Base-by-base conservation (phyloP, 2,888 invertebrate genomes). In the Folsomia manolachei region DNA sequence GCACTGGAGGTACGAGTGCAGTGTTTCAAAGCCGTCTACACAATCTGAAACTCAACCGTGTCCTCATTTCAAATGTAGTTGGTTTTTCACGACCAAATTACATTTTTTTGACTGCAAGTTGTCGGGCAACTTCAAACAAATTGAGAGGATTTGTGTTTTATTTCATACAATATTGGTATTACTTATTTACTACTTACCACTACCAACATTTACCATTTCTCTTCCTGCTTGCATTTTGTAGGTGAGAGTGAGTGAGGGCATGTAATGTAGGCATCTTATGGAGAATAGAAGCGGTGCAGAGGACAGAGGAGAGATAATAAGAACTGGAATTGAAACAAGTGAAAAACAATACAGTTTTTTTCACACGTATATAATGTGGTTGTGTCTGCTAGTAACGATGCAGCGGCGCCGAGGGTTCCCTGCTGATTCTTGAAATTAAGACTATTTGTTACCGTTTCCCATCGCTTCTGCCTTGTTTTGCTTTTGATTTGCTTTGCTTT, bases 381-480 rank as follows among this genome's bases (percentile, higher is more conserved):
- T 78, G 79, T 79, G 79, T 81, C 79, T 79, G 79, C 77, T 79
- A 77, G 80, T 75, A 78, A 79, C 78, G 78, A 79, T 78, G 78
- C 69, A 72, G 76, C 79, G 81, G 81, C 81, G 81, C 81, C 81
- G 79, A 77, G 21, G 56, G 77, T 75, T 74, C 81, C 81, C 81
- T 78, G 81, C 81, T 81, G 81, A 77, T 81, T 81, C 76, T 75
- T 74, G 77, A 81, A 80, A 81, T 81, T 81, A 81, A 79, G 79
- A 80, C 81, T 81, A 81, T 81, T 81, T 81, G 81, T 81, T 81
- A 81, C 81, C 78, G 74, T 77, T 74, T 74, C 77, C 76, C 72
- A 71, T 74, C 74, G 27, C 74, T 74, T 71, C 71, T 78, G 67
- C 67, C 74, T 77, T 77, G 65, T 70, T 75, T n/a, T n/a, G n/a